Conservation (phyloP, 2,888 invertebrate genomes). For the Eugnorisma glareosa region DNA sequence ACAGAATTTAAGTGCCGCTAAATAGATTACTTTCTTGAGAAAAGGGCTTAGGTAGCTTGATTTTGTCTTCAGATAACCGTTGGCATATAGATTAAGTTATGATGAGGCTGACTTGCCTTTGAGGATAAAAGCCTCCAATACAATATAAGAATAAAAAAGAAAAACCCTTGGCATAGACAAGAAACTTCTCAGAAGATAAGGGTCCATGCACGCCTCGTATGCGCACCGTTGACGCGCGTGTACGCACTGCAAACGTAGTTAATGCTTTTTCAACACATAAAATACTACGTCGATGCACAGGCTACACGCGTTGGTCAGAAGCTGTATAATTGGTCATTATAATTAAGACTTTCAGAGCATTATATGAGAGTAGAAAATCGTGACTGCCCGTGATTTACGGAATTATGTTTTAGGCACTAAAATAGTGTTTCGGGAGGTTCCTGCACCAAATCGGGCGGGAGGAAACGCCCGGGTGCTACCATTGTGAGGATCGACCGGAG, state of each 20-base stretch:
- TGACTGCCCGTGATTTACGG: not conserved
- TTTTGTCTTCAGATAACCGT: not conserved
- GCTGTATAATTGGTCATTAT: not conserved
- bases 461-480: too few relatives aligned
- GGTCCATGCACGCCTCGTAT: not conserved
- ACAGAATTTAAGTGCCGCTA: not conserved
- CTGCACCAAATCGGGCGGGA: too few relatives aligned
- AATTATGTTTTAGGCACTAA: not conserved
- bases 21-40: not conserved
- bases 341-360: not conserved
- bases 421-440: too few relatives aligned
- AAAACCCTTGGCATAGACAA: too few relatives aligned
- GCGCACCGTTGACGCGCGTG: not conserved
- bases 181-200: not conserved
- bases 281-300: not conserved
- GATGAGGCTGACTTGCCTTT: too few relatives aligned
- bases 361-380: not conserved
- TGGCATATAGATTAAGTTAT: too few relatives aligned
- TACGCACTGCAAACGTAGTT: not conserved
- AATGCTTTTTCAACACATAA: not conserved
- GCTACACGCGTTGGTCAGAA: not conserved
- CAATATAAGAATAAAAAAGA: too few relatives aligned
- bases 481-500: too few relatives aligned
- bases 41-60: not conserved
- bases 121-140: too few relatives aligned